Conservation (phyloP, 2,113 vertebrate genomes). For the Cavia aperea region DNA sequence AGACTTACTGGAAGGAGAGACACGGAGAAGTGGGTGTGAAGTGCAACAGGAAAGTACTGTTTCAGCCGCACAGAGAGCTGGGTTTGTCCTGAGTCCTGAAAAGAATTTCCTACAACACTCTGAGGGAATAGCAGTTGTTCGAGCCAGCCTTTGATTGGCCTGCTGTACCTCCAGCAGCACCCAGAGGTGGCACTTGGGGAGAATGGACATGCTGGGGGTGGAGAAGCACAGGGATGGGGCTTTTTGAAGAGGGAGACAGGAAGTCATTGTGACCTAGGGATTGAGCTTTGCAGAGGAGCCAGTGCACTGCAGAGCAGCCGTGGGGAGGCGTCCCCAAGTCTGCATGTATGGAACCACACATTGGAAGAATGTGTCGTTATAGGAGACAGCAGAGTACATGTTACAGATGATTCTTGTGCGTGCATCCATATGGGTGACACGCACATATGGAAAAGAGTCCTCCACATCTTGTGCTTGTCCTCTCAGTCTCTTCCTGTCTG, state of each 20-base stretch:
- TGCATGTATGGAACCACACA: neutral
- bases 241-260: neutral
- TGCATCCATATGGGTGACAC: neutral
- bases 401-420: neutral
- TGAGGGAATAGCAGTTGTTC: neutral
- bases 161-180: neutral
- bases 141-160: neutral
- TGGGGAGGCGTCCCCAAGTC: neutral
- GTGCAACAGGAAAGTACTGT: neutral
- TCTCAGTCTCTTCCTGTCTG: neutral
- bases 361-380: neutral
- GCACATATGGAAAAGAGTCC: rapidly evolving
- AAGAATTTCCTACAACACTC: neutral
- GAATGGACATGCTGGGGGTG: neutral
- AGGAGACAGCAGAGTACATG: neutral
- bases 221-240: neutral
- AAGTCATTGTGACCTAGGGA: neutral
- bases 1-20: slow-evolving; percentile 45
- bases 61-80: neutral
- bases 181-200: neutral
- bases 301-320: neutral
- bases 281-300: neutral
- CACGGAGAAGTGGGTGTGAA: slow-evolving; percentile 35
- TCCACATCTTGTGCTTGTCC: neutral
- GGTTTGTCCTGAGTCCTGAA: neutral